Percentiles rank a stretch among this genome's conserved stretches.
These are phyloP conservation scores for Drosophila gunungcola DNA, from an alignment of 1,140 invertebrate species.

Conservation along the genomic window DNA sequence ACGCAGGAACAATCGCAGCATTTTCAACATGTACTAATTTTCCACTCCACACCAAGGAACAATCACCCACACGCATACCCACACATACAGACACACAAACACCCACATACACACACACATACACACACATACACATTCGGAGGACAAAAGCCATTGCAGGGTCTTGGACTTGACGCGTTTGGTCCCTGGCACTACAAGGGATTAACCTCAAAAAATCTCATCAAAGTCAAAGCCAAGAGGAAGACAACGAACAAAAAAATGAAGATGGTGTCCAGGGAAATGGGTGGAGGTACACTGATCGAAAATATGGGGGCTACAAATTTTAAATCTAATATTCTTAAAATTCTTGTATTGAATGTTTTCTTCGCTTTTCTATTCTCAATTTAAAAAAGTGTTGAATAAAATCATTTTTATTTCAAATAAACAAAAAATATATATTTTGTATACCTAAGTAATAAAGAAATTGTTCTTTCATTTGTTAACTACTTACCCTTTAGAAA, in stretches of 20 bases:
- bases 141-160: constrained; percentile 74
- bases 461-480: too few relatives aligned
- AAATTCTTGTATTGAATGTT: too few relatives aligned
- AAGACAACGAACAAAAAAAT: constrained; percentile 44
- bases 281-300: constrained; percentile 4
- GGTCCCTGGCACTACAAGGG: constrained; percentile 78
- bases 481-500: too few relatives aligned
- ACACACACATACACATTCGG: constrained; percentile 8
- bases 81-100: constrained; percentile 10
- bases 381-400: too few relatives aligned
- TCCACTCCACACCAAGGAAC: constrained; percentile 79
- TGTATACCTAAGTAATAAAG: too few relatives aligned
- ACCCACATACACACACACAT: constrained; percentile 12
- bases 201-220: constrained; percentile 84
- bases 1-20: constrained; percentile 69
- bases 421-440: too few relatives aligned
- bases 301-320: neutral
- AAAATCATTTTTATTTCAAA: too few relatives aligned
- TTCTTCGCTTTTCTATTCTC: too few relatives aligned
- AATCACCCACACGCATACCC: constrained; percentile 49
- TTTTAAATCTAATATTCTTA: neutral
- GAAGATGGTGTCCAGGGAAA: constrained; percentile 49
- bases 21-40: constrained; percentile 82
- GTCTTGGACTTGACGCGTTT: constrained; percentile 77
- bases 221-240: constrained; percentile 79